Percentiles rank a stretch among this genome's conserved stretches.
These are phyloP conservation scores for Gastracanthus pulcherrimus DNA, from an alignment of 2,888 invertebrate species.

Conservation along the genomic window DNA sequence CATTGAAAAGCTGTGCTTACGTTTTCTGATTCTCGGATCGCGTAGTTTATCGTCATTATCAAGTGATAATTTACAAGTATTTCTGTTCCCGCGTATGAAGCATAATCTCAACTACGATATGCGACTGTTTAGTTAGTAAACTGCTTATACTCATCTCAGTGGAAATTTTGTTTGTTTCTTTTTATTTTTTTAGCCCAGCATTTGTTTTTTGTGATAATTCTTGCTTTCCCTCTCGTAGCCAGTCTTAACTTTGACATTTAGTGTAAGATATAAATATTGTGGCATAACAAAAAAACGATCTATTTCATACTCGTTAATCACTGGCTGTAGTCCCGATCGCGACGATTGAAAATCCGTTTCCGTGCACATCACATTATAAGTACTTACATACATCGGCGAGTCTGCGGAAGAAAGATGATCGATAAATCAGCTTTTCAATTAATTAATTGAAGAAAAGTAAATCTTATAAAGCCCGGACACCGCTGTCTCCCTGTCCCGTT, in stretches of 20 bases:
- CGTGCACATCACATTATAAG: constrained; percentile 10
- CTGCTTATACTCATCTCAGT: not conserved
- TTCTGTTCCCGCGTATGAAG: no score
- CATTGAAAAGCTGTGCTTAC: no score
- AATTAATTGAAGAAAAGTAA: not conserved
- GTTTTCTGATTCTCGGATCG: no score
- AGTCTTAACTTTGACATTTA: constrained; percentile 65
- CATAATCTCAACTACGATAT: no score
- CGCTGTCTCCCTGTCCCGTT: constrained; percentile 6
- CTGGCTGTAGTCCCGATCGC: constrained; percentile 66
- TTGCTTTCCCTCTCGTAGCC: constrained; percentile 65
- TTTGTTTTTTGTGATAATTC: not conserved
- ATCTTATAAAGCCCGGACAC: not conserved
- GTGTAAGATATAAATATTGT: constrained; percentile 65
- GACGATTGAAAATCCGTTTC: constrained; percentile 59
- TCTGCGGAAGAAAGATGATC: not conserved
- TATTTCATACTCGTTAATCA: constrained; percentile 70
- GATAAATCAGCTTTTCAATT: constrained; percentile 14
- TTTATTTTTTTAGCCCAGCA: no score
- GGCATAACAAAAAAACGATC: constrained; percentile 62
- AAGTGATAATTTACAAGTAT: not conserved
- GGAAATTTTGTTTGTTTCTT: not conserved
- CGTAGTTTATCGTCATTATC: not conserved
- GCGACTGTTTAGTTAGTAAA: not conserved
- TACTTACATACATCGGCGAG: constrained; percentile 1